Evolutionary conservation across 2,113 vertebrate genomes (phyloP).

Genomic region (Heptranchias perlo): DNA sequence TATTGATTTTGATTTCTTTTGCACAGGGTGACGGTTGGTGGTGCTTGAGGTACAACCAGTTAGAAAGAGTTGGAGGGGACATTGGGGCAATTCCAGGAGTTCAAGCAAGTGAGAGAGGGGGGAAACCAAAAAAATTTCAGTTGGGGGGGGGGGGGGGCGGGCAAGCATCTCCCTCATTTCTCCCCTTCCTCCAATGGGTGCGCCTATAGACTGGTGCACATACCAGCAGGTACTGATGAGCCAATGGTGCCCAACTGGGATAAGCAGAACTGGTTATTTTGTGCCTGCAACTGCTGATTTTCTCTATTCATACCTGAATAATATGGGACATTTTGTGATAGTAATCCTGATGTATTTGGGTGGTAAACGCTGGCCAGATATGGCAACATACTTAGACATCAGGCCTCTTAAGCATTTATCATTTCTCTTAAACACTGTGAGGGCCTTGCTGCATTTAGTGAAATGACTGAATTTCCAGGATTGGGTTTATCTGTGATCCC

Average conservation of each 20-base stretch:
- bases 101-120: not conserved
- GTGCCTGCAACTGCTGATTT: not conserved
- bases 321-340: not conserved
- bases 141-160: not conserved
- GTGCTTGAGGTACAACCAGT: not conserved
- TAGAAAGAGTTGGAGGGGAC: not conserved
- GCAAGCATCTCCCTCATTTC: not conserved
- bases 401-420: not conserved
- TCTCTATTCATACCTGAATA: not conserved
- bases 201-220: not conserved
- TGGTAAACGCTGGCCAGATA: not conserved
- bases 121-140: not conserved
- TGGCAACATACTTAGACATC: not conserved
- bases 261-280: not conserved
- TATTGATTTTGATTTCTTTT: not conserved
- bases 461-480: not conserved
- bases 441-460: not conserved
- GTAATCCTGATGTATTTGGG: not conserved
- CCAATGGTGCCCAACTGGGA: not conserved
- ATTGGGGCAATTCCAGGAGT: not conserved
- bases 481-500: not conserved
- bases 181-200: not conserved
- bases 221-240: not conserved
- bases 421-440: not conserved
- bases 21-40: no score